These are phyloP conservation scores for Tetramorium simillimum DNA, from an alignment of 1,140 invertebrate genomes.

Conservation along the genomic window DNA sequence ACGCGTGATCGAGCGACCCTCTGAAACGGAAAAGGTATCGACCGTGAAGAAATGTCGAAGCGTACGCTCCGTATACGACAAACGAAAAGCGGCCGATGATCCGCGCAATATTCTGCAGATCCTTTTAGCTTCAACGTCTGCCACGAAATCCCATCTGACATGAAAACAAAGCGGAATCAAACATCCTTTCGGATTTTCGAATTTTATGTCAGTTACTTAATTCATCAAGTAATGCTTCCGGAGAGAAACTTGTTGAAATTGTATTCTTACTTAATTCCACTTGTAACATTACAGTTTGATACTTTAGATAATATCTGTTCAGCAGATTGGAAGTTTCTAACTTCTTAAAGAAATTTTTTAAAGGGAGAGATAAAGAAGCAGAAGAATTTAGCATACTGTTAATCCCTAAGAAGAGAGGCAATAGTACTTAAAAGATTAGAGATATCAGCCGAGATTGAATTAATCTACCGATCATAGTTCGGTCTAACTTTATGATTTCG, in stretches of 20 bases:
- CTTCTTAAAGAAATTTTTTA: background rate
- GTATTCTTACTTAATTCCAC: background rate
- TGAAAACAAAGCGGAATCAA: slow-evolving; percentile 37
- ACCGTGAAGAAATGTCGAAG: background rate
- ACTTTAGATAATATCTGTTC: background rate
- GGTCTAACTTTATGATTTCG: slow-evolving; percentile 13
- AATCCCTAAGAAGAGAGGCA: background rate
- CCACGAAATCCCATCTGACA: slow-evolving; percentile 26
- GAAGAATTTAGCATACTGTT: background rate
- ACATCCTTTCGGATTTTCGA: background rate
- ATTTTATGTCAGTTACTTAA: background rate
- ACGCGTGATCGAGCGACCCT: background rate
- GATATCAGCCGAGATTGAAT: background rate
- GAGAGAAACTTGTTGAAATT: background rate
- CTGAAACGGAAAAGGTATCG: slow-evolving; percentile 17
- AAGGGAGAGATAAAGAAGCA: background rate
- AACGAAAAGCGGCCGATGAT: slow-evolving; percentile 59
- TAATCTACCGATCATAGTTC: background rate
- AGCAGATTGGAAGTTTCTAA: background rate
- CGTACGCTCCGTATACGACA: background rate
- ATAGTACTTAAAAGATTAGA: slow-evolving; percentile 10
- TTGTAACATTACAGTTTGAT: background rate
- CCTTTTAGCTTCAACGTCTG: slow-evolving; percentile 51
- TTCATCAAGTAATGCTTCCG: background rate
- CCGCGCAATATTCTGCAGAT: background rate